Base-by-base conservation (phyloP, 1,140 invertebrate species). In the Pararge aegeria region DNA sequence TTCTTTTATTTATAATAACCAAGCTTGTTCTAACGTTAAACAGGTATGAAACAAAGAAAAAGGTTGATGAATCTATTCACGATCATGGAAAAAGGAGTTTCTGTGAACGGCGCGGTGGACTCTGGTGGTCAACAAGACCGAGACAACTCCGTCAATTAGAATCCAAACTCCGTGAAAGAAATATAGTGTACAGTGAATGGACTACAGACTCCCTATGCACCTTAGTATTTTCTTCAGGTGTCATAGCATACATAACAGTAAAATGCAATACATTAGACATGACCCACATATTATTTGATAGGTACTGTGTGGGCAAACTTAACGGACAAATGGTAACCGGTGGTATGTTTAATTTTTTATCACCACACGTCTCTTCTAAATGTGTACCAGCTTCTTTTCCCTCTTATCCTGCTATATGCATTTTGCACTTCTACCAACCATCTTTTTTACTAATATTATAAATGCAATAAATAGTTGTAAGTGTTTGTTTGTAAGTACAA, bases 31-130 rank as follows among this genome's bases (percentile, higher is more conserved):
- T 52, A 12, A 38, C 19, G 53, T 13, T 61, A 15, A n/a, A 12
- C 58, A 89, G 86, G 56, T 89, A 87, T 79, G 86, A 87, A 52
- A 80, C 75, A 0, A 87, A 82, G 50, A 89, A 86, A 67, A 81
- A 70, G 59, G 18, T 62, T 12, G 84, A 86, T 21, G 80, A 89
- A 57, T 75, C 74, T 13, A 42, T 85, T 4, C 75, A 82, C 60
- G 84, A 86, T 65, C 37, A 44, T 19, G 76, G 71, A 1, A 89
- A 89, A 70, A 74, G 80, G 34, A 78, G 55, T 59, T 87, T 68
- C 59, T 79, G 68, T 55, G 83, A 86, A 50, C 64, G 72, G 0
- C 75, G 83, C 1, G 80, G 86, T 20, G 78, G 81, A 16, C 34
- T 75, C 13, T 81, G 78, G 78, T 64, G 72, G 6, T 64, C 72